Percentiles rank a stretch among this genome's conserved stretches.
Evolutionary conservation across 2,797 vertebrate genomes (phyloP).

Genomic region (Euthynnus affinis): DNA sequence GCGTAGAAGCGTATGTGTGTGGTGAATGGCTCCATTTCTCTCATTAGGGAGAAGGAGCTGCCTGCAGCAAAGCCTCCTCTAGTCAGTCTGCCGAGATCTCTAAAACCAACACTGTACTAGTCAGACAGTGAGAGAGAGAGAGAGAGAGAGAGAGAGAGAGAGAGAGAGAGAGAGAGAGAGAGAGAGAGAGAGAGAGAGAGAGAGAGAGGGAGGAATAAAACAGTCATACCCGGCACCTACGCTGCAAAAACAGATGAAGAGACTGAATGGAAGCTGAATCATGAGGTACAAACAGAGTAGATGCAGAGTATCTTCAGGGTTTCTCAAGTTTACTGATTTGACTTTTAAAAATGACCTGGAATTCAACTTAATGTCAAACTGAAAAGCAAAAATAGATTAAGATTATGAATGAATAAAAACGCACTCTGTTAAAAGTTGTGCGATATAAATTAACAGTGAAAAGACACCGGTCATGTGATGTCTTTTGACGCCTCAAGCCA

Average conservation of each 20-base stretch:
- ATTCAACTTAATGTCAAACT: background rate
- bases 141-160: background rate
- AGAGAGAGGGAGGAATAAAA: conserved; percentile 24
- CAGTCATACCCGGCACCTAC: conserved; percentile 28
- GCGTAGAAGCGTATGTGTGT: conserved; percentile 35
- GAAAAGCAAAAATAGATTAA: background rate
- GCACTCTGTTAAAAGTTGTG: background rate
- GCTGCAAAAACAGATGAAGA: conserved; percentile 35
- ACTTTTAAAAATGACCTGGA: conserved; percentile 18
- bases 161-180: conserved; percentile 51
- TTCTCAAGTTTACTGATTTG: conserved; percentile 12
- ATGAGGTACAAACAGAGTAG: background rate
- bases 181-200: conserved; percentile 25
- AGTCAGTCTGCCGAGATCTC: conserved; percentile 75
- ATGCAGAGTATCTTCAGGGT: conserved; percentile 20
- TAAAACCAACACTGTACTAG: conserved; percentile 77
- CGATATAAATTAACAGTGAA: too few relatives aligned
- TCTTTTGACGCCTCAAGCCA: too few relatives aligned
- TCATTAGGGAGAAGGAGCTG: conserved; percentile 82
- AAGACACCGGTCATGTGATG: too few relatives aligned
- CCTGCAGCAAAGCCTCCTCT: conserved; percentile 78
- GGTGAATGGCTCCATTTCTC: conserved; percentile 69
- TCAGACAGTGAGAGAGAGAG: conserved; percentile 40
- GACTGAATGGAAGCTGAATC: conserved; percentile 24
- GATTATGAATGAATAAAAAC: conserved; percentile 15